Base-by-base conservation (phyloP, 2,888 invertebrate genomes). In the Apamea anceps region DNA sequence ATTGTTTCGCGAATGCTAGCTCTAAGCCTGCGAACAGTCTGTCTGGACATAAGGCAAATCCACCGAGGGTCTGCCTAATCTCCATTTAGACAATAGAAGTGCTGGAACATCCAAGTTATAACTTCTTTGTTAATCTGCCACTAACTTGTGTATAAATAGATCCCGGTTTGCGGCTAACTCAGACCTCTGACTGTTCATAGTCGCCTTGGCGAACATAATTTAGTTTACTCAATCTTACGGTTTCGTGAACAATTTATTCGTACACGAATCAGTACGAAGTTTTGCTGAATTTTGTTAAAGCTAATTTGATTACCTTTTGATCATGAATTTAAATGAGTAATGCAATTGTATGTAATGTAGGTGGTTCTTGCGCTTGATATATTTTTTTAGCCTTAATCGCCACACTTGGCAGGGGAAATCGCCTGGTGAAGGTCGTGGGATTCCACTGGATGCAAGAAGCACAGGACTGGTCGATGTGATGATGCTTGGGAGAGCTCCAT, bases 81-180 rank as follows among this genome's bases (percentile, higher is more conserved):
- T 89, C 84, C 74, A 84, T 88, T 85, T 79, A 87, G 71, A 89
- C 81, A 89, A 89, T 88, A 83, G 85, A 73, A 83, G 51, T 79
- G 66, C 51, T 81, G 63, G 85, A 85, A 85, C 81, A 84, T 79
- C 74, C 73, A 79, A 88, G 89, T 88, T 85, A 85, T 88, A 89
- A 88, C 84, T 88, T 87, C 85, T 87, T 87, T 88, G 89, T 85
- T 88, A 88, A 89, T 85, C 85, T 81, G 77, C 88, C 75, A 67
- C 85, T 75, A 89, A 89, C 81, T 88, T 85, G 78, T 70, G 80
- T 79, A 86, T 87, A 87, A 87, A 88, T 84, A 85, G 83, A 83
- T 83, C 83, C 71, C 72, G 32, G 81, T 67, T 81, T 83, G 79
- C 51, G 79, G 76, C 72, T 81, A 84, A 79, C 79, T 87, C 68